Evolutionary conservation across 2,888 invertebrate species (phyloP).

Genomic region (Vesta saturnalis): DNA sequence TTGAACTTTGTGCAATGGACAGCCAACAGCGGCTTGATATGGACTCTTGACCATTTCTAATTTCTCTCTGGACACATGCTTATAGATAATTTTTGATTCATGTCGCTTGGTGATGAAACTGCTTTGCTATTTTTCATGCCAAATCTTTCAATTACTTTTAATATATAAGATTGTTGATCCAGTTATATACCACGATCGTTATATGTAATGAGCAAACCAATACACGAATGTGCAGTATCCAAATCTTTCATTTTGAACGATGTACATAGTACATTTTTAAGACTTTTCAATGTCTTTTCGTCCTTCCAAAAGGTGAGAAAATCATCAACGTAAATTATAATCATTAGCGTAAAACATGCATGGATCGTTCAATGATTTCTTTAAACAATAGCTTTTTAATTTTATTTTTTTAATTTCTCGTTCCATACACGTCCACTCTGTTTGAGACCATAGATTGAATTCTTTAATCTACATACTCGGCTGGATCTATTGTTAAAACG

Average conservation of each 20-base stretch:
- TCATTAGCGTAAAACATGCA: background rate
- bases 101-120: background rate
- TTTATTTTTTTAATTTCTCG: background rate
- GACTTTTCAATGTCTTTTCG: background rate
- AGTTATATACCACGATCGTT: too few relatives aligned
- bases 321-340: background rate
- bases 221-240: too few relatives aligned
- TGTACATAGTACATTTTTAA: background rate
- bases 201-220: too few relatives aligned
- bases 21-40: background rate
- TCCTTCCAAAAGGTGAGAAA: background rate
- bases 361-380: background rate
- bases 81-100: background rate
- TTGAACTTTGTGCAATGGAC: background rate
- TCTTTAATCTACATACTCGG: background rate
- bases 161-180: background rate
- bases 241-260: too few relatives aligned
- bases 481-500: background rate
- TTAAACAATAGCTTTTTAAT: background rate
- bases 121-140: background rate
- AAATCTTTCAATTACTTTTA: background rate
- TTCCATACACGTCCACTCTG: background rate
- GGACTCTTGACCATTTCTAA: background rate
- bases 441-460: background rate
- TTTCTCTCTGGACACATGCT: background rate